Evolutionary conservation across 2,888 invertebrate genomes (phyloP), one percentile per base, ranked within the genome.

Genomic region (Thereva unica): DNA sequence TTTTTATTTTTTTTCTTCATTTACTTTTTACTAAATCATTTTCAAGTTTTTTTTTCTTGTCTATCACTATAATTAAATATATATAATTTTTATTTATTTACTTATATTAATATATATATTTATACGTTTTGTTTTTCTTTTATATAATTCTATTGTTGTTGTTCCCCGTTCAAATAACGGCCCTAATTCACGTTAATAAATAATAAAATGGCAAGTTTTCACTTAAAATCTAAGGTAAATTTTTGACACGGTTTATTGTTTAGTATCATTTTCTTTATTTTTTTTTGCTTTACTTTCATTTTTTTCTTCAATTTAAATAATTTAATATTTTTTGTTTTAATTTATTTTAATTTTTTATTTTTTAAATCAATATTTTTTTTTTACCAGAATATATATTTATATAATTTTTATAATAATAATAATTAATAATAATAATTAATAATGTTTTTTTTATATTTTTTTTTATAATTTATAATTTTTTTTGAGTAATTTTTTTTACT

Each of bases 161-260:
- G 71, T 71, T 72, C 70, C 70, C 70, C 71, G 71, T 72, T 72
- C 67, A 72, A 71, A 71, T 71, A 71, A 71, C 71, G 71, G 70
- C 71, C 71, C 70, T 72, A 71, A 71, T 71, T 71, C 71, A 72
- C 71, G 23, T 23, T 23, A 71, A 68, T 66, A 71, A 69, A 66
- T 68, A 69, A 71, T 68, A 72, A 72, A 72, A 71, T 72, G 72
- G 71, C 72, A 72, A 72, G 68, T 70, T 71, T 23, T 71, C 50
- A 67, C 68, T 69, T 71, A 70, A 69, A 70, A 66, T 68, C 67
- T 69, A 70, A 72, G 70, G 70, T 71, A 72, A 72, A 71, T 71
- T 54, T 72, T 72, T 72, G 72, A 72, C 72, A 72, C 71, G 71
- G 72, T 72, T 71, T 72, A 71, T 71, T 72, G 70, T 71, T 71